phyloP scores from a whole-genome alignment of 2,113 vertebrate species.

The Regulus satrapa region DNA sequence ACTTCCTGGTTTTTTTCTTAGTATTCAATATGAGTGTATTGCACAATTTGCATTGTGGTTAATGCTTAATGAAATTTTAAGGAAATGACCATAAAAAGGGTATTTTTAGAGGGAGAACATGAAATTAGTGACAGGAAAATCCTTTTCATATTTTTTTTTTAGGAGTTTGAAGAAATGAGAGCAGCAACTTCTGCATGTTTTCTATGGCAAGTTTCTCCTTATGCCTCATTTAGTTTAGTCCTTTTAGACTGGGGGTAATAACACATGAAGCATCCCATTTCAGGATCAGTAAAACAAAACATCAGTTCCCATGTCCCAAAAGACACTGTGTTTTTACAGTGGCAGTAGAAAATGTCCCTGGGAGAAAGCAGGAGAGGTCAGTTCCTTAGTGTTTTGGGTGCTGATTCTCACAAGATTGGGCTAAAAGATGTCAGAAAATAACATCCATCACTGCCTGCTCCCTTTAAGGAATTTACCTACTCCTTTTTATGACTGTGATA shows the following conservation, averaged over 20 bases:
- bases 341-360: background rate
- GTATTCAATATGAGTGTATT: background rate
- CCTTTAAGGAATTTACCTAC: background rate
- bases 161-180: background rate
- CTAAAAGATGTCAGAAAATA: background rate
- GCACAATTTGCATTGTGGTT: background rate
- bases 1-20: background rate
- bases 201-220: background rate
- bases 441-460: background rate
- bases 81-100: background rate
- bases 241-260: background rate
- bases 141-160: background rate
- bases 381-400: background rate
- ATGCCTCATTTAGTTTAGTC: background rate
- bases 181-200: background rate
- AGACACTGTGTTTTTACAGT: background rate
- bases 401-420: background rate
- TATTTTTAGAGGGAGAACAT: background rate
- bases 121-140: background rate
- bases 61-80: background rate
- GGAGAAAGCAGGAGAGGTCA: background rate
- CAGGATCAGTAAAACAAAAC: background rate
- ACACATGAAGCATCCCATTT: background rate
- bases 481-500: background rate
- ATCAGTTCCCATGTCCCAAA: fast-evolving